A percentile compares a stretch with the other conserved stretches of the same genome.
These are phyloP conservation scores for Dolichoris vasculosae DNA, from an alignment of 1,140 invertebrate species.

Conservation along the genomic window DNA sequence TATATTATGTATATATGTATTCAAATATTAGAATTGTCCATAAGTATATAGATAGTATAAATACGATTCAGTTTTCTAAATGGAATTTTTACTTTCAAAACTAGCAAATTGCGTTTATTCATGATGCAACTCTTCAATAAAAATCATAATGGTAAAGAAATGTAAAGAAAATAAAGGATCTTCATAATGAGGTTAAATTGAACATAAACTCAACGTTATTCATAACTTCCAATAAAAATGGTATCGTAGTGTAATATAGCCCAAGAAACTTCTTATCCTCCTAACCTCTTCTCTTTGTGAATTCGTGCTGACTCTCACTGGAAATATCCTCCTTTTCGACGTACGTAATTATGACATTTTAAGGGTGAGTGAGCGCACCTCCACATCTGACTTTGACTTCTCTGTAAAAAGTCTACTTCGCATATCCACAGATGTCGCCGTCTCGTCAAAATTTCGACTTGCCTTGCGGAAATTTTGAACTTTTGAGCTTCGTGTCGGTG, in stretches of 20 bases:
- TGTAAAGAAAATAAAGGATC: not conserved
- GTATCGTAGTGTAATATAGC: not conserved
- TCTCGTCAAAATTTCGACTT: not conserved
- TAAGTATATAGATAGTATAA: no score
- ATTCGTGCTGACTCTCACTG: not conserved
- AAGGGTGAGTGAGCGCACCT: not conserved
- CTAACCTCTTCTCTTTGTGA: conserved; percentile 16
- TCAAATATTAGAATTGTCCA: no score
- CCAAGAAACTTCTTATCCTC: not conserved
- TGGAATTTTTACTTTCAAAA: not conserved
- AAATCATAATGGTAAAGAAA: not conserved
- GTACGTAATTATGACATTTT: conserved; percentile 18
- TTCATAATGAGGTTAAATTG: not conserved
- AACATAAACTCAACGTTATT: not conserved
- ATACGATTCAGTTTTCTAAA: not conserved
- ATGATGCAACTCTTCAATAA: not conserved
- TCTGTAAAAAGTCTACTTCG: not conserved
- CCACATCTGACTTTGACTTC: not conserved
- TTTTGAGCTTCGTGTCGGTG: not conserved
- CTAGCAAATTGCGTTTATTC: not conserved
- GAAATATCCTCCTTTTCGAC: not conserved
- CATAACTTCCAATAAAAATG: not conserved
- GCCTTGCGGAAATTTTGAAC: not conserved
- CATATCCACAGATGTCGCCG: not conserved
- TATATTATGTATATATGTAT: no score